Percentiles rank a stretch among this genome's conserved stretches.
Evolutionary conservation across 2,797 vertebrate genomes (phyloP).

Genomic region (Telmatherina bonti): DNA sequence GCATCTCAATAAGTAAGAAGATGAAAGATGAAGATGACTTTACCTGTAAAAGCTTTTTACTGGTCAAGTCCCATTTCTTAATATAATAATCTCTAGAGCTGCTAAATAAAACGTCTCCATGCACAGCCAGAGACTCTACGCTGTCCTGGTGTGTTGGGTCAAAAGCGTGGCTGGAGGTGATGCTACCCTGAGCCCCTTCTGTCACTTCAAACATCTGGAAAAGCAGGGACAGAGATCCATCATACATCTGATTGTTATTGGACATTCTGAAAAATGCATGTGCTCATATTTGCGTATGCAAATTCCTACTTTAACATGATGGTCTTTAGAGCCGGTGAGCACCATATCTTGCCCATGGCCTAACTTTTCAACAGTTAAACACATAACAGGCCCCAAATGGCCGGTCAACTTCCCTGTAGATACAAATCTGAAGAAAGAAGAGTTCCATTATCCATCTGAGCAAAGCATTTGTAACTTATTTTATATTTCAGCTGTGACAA

Average conservation of each 20-base stretch:
- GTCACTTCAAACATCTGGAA: slow-evolving; percentile 96
- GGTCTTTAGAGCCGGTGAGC: slow-evolving; percentile 96
- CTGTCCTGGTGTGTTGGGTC: slow-evolving; percentile 94
- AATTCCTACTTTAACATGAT: slow-evolving; percentile 89
- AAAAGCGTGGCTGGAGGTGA: slow-evolving; percentile 90
- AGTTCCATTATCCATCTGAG: not conserved
- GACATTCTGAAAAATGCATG: not conserved
- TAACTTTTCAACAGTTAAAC: slow-evolving; percentile 91
- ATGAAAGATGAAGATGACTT: not conserved
- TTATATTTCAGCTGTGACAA: not conserved
- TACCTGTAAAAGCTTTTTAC: slow-evolving; percentile 91
- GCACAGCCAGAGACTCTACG: slow-evolving; percentile 90
- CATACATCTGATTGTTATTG: not conserved
- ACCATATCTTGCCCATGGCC: slow-evolving; percentile 93
- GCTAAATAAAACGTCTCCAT: slow-evolving; percentile 91
- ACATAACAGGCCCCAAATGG: slow-evolving; percentile 95
- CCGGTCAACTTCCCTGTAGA: slow-evolving; percentile 97
- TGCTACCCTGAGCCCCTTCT: slow-evolving; percentile 93
- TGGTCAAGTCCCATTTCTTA: slow-evolving; percentile 95
- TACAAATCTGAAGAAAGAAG: slow-evolving; percentile 85
- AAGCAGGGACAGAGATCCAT: not conserved
- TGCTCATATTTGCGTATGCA: not conserved
- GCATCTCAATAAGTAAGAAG: not conserved
- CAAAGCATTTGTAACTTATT: not conserved
- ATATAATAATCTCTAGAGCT: slow-evolving; percentile 93